Evolutionary conservation across 2,888 invertebrate genomes (phyloP), one percentile per base, ranked within the genome.

Genomic region (Ichneumoninae sp.): DNA sequence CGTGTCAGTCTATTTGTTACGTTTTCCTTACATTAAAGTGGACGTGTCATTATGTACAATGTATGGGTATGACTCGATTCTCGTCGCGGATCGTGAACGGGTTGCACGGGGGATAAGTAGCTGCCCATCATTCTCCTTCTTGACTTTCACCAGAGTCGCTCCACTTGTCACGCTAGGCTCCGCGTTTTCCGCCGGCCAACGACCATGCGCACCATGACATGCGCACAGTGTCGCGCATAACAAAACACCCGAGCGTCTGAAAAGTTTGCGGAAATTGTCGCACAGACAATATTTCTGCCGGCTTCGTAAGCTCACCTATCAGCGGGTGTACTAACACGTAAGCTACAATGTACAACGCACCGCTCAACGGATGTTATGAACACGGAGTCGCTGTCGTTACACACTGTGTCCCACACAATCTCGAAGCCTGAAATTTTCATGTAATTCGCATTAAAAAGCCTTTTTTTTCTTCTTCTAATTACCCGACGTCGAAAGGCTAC

Each of bases 141-240:
- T 82, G 86, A 90, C 90, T 91, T 91, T 90, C 91, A 89, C 90
- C 88, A 84, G 88, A 87, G 86, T 86, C 91, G 91, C 91, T 92
- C 91, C 90, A 92, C 90, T 92, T 92, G 89, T 85, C 80, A 78
- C 86, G 80, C 68, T 66, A 69, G 52, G 10, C 66, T 83, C 60
- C 47, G 54, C 62, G 47, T 69, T 69, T 62, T 33, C n/a, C 30
- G 30, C 16, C 60, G 30, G 16, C 13, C 60, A 16, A 6, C 16
- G 30, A 33, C 16, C 13, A 30, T 62, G 30, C 26, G 57, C 16
- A 65, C 68, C 40, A 57, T 44, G 54, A 33, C 83, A 81, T 72
- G 84, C 80, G 54, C 70, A 80, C 81, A 80, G 57, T 82, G 72
- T n/a, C 60, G 40, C 75, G 75, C 33, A 16, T 19, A 66, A 40